phyloP scores from a whole-genome alignment of 2,113 vertebrate species.

The Aegithalos caudatus region DNA sequence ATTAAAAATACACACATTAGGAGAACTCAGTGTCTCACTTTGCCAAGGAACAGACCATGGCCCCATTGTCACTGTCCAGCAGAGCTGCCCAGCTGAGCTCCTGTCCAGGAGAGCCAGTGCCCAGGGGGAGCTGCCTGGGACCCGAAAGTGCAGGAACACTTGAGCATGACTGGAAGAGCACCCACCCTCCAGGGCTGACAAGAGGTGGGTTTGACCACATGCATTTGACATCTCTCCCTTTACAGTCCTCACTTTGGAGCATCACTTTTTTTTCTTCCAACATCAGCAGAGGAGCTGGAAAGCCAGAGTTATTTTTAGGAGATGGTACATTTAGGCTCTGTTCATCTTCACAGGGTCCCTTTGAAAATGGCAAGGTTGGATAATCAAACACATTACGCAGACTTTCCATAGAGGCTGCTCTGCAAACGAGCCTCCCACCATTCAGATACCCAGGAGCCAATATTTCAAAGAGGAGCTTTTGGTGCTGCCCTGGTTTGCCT shows the following conservation, averaged over 20 bases:
- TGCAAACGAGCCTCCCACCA: neutral
- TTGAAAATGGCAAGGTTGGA: constrained; percentile 20
- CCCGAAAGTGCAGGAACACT: neutral
- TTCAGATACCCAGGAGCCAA: neutral
- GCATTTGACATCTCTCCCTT: neutral
- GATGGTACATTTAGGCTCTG: neutral
- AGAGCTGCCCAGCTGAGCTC: neutral
- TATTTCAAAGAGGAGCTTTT: neutral
- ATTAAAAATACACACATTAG: neutral
- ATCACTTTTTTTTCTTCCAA: neutral
- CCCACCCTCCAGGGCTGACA: accelerated
- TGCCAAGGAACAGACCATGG: neutral
- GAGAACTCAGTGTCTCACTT: neutral
- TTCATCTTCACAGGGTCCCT: constrained; percentile 28
- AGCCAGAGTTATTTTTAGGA: constrained; percentile 35
- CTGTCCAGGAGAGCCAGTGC: accelerated
- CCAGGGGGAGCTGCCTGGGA: neutral
- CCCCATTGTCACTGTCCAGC: neutral
- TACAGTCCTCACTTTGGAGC: neutral
- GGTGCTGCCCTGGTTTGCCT: constrained; percentile 10
- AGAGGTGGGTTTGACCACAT: neutral
- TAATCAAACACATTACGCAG: neutral
- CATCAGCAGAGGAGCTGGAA: neutral
- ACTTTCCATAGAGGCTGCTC: constrained; percentile 21
- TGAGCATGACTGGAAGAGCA: neutral